phyloP scores from a whole-genome alignment of 2,113 vertebrate species.

The Pangasianodon hypophthalmus region DNA sequence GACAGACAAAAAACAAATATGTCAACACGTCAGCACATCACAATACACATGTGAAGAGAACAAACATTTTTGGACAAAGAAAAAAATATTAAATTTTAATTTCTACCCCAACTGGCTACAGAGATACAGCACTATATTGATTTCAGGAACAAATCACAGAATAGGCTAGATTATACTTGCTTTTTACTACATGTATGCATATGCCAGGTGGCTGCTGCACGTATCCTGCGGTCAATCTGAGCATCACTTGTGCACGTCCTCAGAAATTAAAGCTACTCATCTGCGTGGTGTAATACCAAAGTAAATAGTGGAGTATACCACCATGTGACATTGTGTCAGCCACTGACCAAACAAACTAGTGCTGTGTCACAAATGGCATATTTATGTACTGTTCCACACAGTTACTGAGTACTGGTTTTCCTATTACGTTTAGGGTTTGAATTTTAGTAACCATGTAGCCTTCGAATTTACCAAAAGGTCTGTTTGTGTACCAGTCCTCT shows the following conservation, averaged over 20 bases:
- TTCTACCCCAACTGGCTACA: not conserved
- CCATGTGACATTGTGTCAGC: not conserved
- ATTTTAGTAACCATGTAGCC: not conserved
- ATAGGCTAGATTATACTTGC: not conserved
- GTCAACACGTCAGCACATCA: not conserved
- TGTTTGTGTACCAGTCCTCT: not conserved
- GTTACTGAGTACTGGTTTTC: not conserved
- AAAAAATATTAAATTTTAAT: not conserved
- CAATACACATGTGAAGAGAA: not conserved
- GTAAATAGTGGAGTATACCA: not conserved
- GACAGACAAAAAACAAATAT: conserved; percentile 32
- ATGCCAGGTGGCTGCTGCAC: not conserved
- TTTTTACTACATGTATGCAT: not conserved
- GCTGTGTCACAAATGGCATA: not conserved
- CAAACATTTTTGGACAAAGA: not conserved
- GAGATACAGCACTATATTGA: not conserved
- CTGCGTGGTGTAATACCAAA: not conserved
- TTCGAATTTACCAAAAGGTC: not conserved
- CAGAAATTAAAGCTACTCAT: not conserved
- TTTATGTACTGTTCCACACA: not conserved
- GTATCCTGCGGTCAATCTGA: not conserved
- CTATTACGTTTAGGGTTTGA: not conserved
- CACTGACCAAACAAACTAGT: not conserved
- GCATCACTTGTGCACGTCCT: not conserved
- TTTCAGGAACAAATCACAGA: not conserved